Percentiles rank a stretch among this genome's conserved stretches.
Conservation (phyloP, 1,140 invertebrate species). For the Adoxophyes honmai region DNA sequence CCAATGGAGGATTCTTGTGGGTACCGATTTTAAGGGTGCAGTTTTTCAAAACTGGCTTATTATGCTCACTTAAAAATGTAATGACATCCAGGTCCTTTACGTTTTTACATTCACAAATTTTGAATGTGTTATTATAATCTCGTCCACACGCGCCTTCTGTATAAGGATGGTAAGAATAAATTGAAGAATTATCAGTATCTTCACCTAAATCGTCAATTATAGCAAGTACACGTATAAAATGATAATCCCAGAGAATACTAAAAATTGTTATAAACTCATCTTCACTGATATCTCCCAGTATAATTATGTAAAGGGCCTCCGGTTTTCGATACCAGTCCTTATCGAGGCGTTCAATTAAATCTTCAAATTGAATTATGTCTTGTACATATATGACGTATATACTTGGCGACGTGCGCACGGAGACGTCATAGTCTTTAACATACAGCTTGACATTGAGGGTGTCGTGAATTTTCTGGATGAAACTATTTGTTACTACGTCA, state of each 20-base stretch:
- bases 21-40: neutral
- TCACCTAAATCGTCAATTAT: neutral
- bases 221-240: too few species aligned
- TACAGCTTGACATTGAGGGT: neutral
- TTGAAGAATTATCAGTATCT: neutral
- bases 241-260: too few species aligned
- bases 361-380: neutral
- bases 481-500: neutral
- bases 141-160: neutral
- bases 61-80: neutral
- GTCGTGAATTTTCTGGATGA: neutral
- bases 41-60: neutral
- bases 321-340: neutral
- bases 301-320: neutral
- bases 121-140: neutral
- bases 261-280: neutral
- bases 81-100: neutral
- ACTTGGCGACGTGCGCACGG: neutral
- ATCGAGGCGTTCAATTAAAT: neutral
- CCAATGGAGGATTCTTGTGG: neutral
- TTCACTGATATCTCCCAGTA: neutral
- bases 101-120: neutral
- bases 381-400: neutral
- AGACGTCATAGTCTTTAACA: neutral
- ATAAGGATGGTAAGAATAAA: constrained; percentile 1